These are phyloP conservation scores for Nansenia antarctica DNA, from an alignment of 2,113 vertebrate species.

Conservation along the genomic window DNA sequence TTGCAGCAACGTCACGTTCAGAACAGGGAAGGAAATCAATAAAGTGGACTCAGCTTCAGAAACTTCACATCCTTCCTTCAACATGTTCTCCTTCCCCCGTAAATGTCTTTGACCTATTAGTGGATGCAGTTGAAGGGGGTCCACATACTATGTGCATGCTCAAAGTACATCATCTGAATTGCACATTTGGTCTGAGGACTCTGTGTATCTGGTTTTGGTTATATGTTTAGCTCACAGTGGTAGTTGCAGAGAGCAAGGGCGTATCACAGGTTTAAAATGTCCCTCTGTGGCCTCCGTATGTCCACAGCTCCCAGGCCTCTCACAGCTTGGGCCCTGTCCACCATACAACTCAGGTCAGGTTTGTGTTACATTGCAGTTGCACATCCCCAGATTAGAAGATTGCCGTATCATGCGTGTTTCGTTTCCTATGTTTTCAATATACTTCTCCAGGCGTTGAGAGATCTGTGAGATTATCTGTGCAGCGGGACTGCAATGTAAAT, in stretches of 20 bases:
- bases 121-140: neutral
- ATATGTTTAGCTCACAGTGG: slow-evolving; percentile 36
- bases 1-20: neutral
- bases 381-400: neutral
- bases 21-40: neutral
- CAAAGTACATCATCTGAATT: neutral
- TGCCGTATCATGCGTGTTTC: too few relatives aligned
- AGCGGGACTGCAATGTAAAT: too few relatives aligned
- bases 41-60: neutral
- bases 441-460: too few relatives aligned
- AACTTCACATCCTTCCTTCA: neutral
- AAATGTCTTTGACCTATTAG: neutral
- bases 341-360: neutral
- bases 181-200: slow-evolving; percentile 28
- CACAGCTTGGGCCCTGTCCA: slow-evolving; percentile 1
- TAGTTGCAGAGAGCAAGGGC: slow-evolving; percentile 27
- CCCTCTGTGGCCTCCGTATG: slow-evolving; percentile 21
- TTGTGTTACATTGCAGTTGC: neutral
- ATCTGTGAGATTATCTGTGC: too few relatives aligned
- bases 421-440: too few relatives aligned
- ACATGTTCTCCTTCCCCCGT: neutral
- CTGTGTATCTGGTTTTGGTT: slow-evolving; percentile 31
- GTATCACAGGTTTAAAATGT: slow-evolving; percentile 15
- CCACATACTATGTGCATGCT: neutral
- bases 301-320: too few relatives aligned